Base-by-base conservation (phyloP, 2,888 invertebrate species). In the Atrina japonica region DNA sequence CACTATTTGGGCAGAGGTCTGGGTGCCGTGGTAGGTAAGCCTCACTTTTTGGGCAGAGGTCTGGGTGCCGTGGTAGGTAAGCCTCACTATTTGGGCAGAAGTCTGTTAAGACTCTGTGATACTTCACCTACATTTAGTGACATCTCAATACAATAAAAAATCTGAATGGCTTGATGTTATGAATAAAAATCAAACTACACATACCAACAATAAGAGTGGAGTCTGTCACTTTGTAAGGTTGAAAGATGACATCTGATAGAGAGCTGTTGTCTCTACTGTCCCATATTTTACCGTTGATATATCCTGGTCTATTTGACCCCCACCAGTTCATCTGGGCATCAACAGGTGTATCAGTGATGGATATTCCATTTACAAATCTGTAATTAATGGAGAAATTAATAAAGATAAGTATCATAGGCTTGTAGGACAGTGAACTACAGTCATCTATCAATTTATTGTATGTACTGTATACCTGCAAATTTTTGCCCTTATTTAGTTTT, bases 221-320 rank as follows among this genome's bases (percentile, higher is more conserved):
- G 88, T 99, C 98, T 88, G 95, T 96, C 93, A 95, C 94, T 83
- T 96, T 94, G 87, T 94, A 97, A 0, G 97, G 97, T 66, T 94
- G 92, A 83, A 94, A 97, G 9, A 88, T 77, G 14, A 90, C 85
- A 30, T 73, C 58, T n/a, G 81, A 78, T 5, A 86, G 73, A 0
- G 75, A 72, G 5, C 61, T 9, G 49, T 89, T 86, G 69, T 90
- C 89, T 18, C 75, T 65, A 11, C 80, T 47, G 60, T 90, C 90
- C 86, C 88, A 89, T 58, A 89, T 84, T 63, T 89, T 85, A 0
- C 89, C 90, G 25, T 78, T 82, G 40, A 90, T 86, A 77, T 81
- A 90, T 2, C 83, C 80, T 1, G 68, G 76, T 14, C 80, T 76
- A 18, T 78, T 78, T 6, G 83, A 83, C 0, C 90, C 90, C 90